phyloP scores from a whole-genome alignment of 2,797 vertebrate genomes.

The Neosalanx taihuensis region DNA sequence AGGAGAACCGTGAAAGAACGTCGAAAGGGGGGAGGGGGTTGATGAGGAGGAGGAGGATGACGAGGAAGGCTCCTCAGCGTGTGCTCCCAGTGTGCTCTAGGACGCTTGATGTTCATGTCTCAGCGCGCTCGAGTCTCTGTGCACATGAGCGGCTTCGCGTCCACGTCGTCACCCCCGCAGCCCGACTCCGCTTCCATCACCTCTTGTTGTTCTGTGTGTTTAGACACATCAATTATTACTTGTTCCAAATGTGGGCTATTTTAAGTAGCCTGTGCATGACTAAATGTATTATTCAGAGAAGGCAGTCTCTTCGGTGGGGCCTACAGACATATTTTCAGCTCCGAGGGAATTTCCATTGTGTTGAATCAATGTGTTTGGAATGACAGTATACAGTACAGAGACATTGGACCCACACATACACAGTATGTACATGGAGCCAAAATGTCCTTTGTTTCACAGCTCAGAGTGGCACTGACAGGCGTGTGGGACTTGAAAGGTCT shows the following conservation, averaged over 20 bases:
- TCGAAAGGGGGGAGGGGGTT: slow-evolving; percentile 19
- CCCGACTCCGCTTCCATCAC: slow-evolving; percentile 36
- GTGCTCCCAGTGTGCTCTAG: neutral
- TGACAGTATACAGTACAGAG: too few species aligned
- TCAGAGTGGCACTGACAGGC: slow-evolving; percentile 44
- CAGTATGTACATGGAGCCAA: neutral
- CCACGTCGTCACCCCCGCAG: slow-evolving; percentile 6
- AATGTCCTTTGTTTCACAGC: too few species aligned
- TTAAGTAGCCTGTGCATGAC: slow-evolving; percentile 30
- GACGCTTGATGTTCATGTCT: neutral
- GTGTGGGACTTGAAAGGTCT: slow-evolving; percentile 29
- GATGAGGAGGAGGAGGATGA: slow-evolving; percentile 31
- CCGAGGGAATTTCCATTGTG: neutral
- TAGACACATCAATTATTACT: slow-evolving; percentile 52
- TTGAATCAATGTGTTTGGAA: too few species aligned
- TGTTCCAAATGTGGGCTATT: slow-evolving; percentile 54
- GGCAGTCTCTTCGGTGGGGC: slow-evolving; percentile 25
- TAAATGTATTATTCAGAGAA: slow-evolving; percentile 44
- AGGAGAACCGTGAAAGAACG: neutral
- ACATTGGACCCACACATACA: neutral
- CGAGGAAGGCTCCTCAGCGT: neutral
- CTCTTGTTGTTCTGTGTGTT: slow-evolving; percentile 39
- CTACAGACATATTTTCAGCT: neutral
- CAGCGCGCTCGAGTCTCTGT: slow-evolving; percentile 27
- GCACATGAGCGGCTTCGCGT: slow-evolving; percentile 24